Percentiles rank a stretch among this genome's conserved stretches.
Conservation (phyloP, 2,888 invertebrate species). For the Baronia brevicornis region DNA sequence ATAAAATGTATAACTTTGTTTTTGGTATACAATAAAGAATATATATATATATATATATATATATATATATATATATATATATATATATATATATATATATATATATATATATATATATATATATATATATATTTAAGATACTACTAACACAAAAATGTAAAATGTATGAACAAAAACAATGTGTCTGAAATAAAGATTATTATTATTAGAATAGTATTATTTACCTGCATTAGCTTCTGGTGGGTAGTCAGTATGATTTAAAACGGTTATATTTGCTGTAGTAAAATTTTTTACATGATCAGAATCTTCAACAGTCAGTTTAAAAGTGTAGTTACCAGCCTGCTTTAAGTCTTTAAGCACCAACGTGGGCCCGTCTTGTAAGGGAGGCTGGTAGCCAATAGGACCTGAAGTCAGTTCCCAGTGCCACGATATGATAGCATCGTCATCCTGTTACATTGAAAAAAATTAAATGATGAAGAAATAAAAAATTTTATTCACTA, state of each 20-base stretch:
- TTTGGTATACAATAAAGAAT: too few relatives aligned
- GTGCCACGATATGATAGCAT: conserved; percentile 89
- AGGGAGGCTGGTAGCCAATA: conserved; percentile 86
- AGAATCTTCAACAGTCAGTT: conserved; percentile 92
- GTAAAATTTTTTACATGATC: conserved; percentile 91
- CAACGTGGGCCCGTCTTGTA: conserved; percentile 87
- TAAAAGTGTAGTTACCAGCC: conserved; percentile 93
- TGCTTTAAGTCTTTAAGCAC: conserved; percentile 88
- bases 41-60: too few relatives aligned
- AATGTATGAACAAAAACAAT: neutral
- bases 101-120: too few relatives aligned
- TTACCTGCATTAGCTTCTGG: conserved; percentile 93
- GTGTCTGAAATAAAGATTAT: neutral
- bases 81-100: too few relatives aligned
- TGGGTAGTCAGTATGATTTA: conserved; percentile 95
- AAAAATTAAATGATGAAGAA: neutral
- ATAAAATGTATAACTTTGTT: too few relatives aligned
- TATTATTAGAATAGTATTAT: conserved; percentile 1
- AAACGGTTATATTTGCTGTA: conserved; percentile 90
- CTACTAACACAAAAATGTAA: too few relatives aligned
- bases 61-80: too few relatives aligned
- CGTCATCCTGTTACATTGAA: conserved; percentile 78
- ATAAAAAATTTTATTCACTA: neutral
- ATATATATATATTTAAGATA: too few relatives aligned
- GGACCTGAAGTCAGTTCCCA: conserved; percentile 96